Evolutionary conservation across 2,797 vertebrate genomes (phyloP), one percentile per base, ranked within the genome.

Genomic region (Prunella strophiata): DNA sequence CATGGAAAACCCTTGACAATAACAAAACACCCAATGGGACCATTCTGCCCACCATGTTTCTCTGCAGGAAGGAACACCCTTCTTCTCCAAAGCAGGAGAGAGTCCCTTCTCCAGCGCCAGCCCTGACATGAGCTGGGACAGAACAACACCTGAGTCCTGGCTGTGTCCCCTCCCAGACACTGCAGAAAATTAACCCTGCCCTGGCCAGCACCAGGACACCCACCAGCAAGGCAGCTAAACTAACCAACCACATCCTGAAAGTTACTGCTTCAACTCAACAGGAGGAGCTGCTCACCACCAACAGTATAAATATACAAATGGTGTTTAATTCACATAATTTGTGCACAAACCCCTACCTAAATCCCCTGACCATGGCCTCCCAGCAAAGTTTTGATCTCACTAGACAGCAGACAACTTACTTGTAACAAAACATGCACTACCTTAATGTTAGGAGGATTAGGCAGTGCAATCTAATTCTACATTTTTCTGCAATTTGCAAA

Each of bases 401-500:
- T 19, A 63, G 29, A 71, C 29, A 81, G 54, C 12, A 70, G 86
- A 71, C 23, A 91, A 77, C 34, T 51, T 62, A 25, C 20, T 85
- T 7, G 6, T 65, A 80, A 80, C 65, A 94, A 80, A 66, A 21
- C 9, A 30, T 5, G 13, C 13, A 25, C 32, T 63, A 26, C 34
- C 62, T 55, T 73, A 52, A 52, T 2, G 4, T 36, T 82, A 89
- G 86, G 48, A 19, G 70, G 87, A 80, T 85, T 65, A 63, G 8
- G 47, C 47, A 85, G 40, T 54, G 47, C 74, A 89, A 83, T 65
- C 26, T 65, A 88, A 74, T 59, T 76, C 85, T 40, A 73, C 54
- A 40, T 57, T 77, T 59, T 80, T 92, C 89, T 73, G 68, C 66
- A 91, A 93, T 85, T 59, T 82, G n/a, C 68, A 91, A 95, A 92